A percentile compares a stretch with the other conserved stretches of the same genome.
Conservation (phyloP, 2,113 vertebrate species). For the Cephalopterus ornatus region DNA sequence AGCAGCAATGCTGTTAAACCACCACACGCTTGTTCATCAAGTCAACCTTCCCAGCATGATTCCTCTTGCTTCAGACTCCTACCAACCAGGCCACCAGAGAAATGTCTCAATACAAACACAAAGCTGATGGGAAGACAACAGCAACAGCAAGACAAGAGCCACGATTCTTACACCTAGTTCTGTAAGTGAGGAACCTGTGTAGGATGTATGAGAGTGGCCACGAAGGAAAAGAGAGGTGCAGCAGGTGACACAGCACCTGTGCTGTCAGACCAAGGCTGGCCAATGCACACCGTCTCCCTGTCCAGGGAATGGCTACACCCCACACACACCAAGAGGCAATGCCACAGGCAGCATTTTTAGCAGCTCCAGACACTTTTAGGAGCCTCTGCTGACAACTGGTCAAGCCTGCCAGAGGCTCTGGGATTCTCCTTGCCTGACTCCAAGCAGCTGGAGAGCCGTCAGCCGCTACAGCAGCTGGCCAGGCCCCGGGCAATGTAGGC, state of each 20-base stretch:
- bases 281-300: background rate
- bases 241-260: background rate
- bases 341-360: background rate
- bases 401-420: background rate
- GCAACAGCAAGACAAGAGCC: background rate
- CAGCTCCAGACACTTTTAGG: background rate
- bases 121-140: background rate
- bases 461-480: background rate
- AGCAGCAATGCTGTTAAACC: background rate
- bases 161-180: background rate
- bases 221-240: background rate
- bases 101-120: background rate
- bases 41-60: background rate
- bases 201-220: background rate
- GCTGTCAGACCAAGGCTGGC: background rate
- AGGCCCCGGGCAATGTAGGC: constrained; percentile 30
- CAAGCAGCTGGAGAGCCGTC: background rate
- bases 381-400: background rate
- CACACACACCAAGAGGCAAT: fast-evolving
- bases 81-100: background rate
- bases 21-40: background rate
- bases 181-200: background rate
- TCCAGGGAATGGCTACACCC: background rate
- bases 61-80: background rate
- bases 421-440: background rate